Evolutionary conservation across 2,888 invertebrate genomes (phyloP).

Genomic region (Gastracanthus pulcherrimus): DNA sequence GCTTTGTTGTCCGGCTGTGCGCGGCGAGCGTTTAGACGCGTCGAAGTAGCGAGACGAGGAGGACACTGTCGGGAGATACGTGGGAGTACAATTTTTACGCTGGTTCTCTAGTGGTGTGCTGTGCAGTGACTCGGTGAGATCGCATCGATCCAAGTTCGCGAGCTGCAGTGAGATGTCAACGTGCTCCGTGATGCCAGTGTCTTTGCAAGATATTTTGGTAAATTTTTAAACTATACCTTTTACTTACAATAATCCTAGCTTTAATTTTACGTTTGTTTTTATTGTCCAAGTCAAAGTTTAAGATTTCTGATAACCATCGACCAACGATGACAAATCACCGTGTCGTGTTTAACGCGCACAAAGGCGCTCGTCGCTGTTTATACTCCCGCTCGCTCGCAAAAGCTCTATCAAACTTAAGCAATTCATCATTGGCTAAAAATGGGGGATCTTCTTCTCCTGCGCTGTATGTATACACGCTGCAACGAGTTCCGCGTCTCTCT

Average conservation of each 20-base stretch:
- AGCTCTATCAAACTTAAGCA: background rate
- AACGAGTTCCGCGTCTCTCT: constrained; percentile 16
- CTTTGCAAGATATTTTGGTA: constrained; percentile 76
- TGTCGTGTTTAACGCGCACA: too few species aligned
- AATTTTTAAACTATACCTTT: constrained; percentile 59
- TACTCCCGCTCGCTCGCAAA: background rate
- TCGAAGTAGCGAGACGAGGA: background rate
- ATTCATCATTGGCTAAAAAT: constrained; percentile 17
- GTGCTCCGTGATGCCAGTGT: constrained; percentile 76
- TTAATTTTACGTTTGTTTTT: too few species aligned
- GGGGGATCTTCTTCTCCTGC: background rate
- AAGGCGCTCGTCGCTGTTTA: background rate
- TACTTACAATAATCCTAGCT: too few species aligned
- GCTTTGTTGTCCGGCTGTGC: too few species aligned
- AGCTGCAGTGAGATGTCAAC: constrained; percentile 69
- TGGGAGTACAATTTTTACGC: background rate
- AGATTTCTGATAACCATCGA: background rate
- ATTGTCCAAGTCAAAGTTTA: too few species aligned
- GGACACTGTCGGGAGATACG: too few species aligned
- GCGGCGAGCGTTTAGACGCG: too few species aligned
- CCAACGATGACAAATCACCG: too few species aligned
- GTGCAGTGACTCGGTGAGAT: background rate
- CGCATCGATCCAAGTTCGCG: background rate
- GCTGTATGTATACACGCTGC: background rate
- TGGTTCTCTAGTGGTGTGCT: background rate